Evolutionary conservation across 2,797 vertebrate genomes (phyloP).

Genomic region (Neosalanx taihuensis): DNA sequence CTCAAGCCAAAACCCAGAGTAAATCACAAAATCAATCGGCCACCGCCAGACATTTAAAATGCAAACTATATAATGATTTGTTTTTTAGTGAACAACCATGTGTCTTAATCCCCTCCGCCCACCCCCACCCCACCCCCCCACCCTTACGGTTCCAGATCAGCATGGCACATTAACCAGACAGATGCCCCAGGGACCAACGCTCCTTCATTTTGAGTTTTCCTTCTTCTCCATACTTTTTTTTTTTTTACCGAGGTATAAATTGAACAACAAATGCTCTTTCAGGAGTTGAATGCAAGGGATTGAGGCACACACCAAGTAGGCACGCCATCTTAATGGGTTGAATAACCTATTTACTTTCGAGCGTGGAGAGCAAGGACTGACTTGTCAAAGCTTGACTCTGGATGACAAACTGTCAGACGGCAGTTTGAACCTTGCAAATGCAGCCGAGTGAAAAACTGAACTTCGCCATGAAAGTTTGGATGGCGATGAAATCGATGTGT

Average conservation of each 20-base stretch:
- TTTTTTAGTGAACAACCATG: conserved; percentile 65
- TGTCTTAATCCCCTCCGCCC: conserved; percentile 77
- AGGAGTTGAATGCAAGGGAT: conserved; percentile 66
- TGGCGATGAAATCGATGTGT: neutral
- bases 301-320: conserved; percentile 68
- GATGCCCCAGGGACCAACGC: conserved; percentile 70
- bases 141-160: conserved; percentile 70
- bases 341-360: conserved; percentile 70
- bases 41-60: conserved; percentile 68
- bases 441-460: neutral
- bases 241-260: conserved; percentile 63
- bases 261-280: conserved; percentile 83
- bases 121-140: conserved; percentile 56
- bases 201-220: conserved; percentile 60
- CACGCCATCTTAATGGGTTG: conserved; percentile 73
- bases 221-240: conserved; percentile 12
- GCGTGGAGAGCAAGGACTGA: conserved; percentile 47
- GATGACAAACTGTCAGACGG: conserved; percentile 39
- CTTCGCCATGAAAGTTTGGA: conserved; percentile 5
- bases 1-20: conserved; percentile 60
- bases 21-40: conserved; percentile 63
- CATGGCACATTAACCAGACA: conserved; percentile 81
- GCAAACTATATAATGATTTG: conserved; percentile 72
- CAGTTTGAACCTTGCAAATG: neutral
- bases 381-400: conserved; percentile 45